Evolutionary conservation across 2,888 invertebrate genomes (phyloP), one percentile per base, ranked within the genome.

Genomic region (Hypomecis atomaria): DNA sequence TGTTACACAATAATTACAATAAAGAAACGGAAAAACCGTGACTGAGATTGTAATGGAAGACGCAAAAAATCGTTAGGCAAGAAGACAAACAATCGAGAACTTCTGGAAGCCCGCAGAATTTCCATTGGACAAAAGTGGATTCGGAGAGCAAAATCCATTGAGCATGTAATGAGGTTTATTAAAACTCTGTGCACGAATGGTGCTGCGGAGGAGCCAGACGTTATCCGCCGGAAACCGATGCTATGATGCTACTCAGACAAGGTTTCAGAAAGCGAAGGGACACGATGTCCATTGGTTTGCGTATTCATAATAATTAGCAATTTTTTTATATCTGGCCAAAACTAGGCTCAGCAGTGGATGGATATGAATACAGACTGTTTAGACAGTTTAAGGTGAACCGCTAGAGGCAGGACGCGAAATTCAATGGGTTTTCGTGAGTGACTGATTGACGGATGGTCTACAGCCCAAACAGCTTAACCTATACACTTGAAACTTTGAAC

Each of bases 191-290:
- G 78, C 89, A 89, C 89, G 74, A 81, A 79, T 83, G 78, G 82
- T 79, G 82, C 78, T 78, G 82, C 82, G 74, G 79, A 78, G 78
- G 81, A 74, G 79, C 77, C 73, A 84, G 84, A 82, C 81, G 76
- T 74, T 86, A 84, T 87, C 87, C 88, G 87, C 75, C 86, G 90
- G 89, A 89, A 82, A 84, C 79, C 70, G 76, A 76, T 71, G 74
- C 77, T 77, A 79, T 80, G 77, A 78, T 79, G 82, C 23, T 23
- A 3, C 23, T 23, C 78, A 78, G 76, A 75, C 77, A 76, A 76
- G 75, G 72, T 66, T 66, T 58, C 72, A 75, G 71, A 71, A 69
- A 70, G 36, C 40, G 4, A 50, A 33, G 6, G n/a, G 7, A 59
- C 2, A 53, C 40, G 11, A 55, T 33, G 44, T 5, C 10, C 38